Evolutionary conservation across 92 coral and sea anemone species (phyloP).

Genomic region (Meandrina meandrites): DNA sequence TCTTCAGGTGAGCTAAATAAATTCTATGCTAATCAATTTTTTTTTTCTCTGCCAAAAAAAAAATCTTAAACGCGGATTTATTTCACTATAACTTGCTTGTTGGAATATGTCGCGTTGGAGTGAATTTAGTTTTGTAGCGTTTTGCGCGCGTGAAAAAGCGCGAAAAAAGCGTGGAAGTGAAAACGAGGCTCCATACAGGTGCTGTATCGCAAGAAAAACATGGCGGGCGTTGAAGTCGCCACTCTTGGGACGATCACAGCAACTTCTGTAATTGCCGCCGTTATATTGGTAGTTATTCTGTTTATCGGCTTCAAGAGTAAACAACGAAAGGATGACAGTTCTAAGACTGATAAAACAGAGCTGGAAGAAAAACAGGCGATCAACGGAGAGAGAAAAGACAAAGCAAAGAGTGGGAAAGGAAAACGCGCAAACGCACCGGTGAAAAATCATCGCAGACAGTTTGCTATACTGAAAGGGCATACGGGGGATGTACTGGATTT

Average conservation of each 20-base stretch:
- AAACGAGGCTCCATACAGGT: conserved; percentile 83
- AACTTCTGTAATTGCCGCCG: conserved; percentile 78
- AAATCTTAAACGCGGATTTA: neutral
- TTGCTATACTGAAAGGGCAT: conserved; percentile 91
- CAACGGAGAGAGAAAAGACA: conserved; percentile 52
- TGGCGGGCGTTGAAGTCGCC: conserved; percentile 81
- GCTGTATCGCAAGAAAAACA: conserved; percentile 58
- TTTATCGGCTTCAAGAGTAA: conserved; percentile 69
- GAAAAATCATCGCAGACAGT: conserved; percentile 73
- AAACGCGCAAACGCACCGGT: conserved; percentile 45
- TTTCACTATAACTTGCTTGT: neutral
- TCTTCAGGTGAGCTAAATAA: conserved; percentile 76
- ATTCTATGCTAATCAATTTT: neutral
- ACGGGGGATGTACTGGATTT: conserved; percentile 84
- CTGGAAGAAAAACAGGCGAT: conserved; percentile 37
- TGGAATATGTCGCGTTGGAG: neutral
- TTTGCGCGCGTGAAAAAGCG: conserved; percentile 65
- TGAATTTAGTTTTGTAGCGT: conserved; percentile 6
- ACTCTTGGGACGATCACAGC: conserved; percentile 62
- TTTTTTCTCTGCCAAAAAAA: neutral
- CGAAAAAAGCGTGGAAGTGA: conserved; percentile 41
- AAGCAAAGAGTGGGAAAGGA: conserved; percentile 49
- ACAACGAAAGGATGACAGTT: conserved; percentile 24
- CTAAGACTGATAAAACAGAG: conserved; percentile 49
- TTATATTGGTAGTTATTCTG: conserved; percentile 74